Conservation (phyloP, 2,888 invertebrate genomes). For the Meteorus cinctellus region DNA sequence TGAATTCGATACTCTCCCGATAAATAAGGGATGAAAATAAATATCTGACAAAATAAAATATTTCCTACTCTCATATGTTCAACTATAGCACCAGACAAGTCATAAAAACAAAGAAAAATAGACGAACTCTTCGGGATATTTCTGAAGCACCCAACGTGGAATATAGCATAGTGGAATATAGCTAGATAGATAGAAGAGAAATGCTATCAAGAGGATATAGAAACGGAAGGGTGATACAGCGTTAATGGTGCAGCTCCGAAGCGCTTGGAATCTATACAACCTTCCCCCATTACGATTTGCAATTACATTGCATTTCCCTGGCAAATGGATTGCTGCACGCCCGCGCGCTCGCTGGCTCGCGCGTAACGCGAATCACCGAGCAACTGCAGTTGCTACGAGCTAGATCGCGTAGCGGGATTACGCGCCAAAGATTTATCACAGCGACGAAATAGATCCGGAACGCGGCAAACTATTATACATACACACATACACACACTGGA, state of each 20-base stretch:
- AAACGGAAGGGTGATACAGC: conserved; percentile 57
- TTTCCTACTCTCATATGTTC: not conserved
- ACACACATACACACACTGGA: not conserved
- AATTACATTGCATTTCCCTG: conserved; percentile 69
- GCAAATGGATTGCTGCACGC: conserved; percentile 63
- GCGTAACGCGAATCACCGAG: conserved; percentile 44
- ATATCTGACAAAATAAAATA: not conserved
- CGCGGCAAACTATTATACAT: conserved; percentile 13
- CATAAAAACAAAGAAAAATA: not conserved
- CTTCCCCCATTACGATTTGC: conserved; percentile 68
- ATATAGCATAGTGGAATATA: conserved; percentile 8
- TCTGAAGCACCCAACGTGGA: conserved; percentile 24
- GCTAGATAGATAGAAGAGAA: conserved; percentile 38
- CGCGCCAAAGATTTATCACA: conserved; percentile 52
- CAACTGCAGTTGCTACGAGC: conserved; percentile 39
- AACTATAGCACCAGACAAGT: not conserved
- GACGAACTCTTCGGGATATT: conserved; percentile 19
- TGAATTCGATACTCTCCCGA: not conserved
- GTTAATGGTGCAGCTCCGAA: conserved; percentile 63
- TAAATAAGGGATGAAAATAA: not conserved
- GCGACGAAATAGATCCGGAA: conserved; percentile 42
- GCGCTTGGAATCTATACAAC: conserved; percentile 54
- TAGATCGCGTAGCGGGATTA: conserved; percentile 53
- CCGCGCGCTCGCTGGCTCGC: conserved; percentile 42
- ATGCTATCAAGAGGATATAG: conserved; percentile 43